These are phyloP conservation scores for Norana najaformis DNA, from an alignment of 2,888 invertebrate species.

Conservation along the genomic window DNA sequence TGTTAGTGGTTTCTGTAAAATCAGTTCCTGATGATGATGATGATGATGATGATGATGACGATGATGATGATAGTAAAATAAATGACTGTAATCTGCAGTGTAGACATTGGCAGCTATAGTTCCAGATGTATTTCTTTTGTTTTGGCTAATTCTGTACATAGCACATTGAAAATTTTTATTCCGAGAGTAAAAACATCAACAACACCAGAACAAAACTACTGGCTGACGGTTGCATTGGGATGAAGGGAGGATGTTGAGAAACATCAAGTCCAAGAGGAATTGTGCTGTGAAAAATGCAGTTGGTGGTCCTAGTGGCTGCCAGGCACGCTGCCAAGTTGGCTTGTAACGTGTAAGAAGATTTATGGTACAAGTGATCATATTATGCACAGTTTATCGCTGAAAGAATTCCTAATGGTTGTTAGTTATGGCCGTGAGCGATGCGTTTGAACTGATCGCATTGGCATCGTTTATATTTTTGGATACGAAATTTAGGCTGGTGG, in stretches of 20 bases:
- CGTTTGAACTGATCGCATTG: background rate
- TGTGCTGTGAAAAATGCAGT: background rate
- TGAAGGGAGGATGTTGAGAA: no score
- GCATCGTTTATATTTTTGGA: background rate
- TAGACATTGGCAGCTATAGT: no score
- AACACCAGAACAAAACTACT: background rate
- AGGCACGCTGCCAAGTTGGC: background rate
- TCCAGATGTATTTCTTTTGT: no score
- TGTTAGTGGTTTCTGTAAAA: no score
- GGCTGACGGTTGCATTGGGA: no score
- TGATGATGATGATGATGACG: no score
- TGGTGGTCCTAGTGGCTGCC: background rate
- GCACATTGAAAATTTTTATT: no score
- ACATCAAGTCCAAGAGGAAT: no score
- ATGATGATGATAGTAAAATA: no score
- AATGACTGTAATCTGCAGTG: no score
- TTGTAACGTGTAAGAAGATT: background rate
- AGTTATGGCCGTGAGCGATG: background rate
- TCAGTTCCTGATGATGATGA: no score
- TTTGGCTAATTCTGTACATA: no score
- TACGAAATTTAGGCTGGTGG: background rate
- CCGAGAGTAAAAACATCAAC: background rate
- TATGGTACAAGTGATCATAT: background rate
- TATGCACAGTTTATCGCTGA: background rate
- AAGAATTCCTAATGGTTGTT: background rate